Percentiles rank a stretch among this genome's conserved stretches.
Evolutionary conservation across 2,113 vertebrate species (phyloP).

Genomic region (Albula goreensis): DNA sequence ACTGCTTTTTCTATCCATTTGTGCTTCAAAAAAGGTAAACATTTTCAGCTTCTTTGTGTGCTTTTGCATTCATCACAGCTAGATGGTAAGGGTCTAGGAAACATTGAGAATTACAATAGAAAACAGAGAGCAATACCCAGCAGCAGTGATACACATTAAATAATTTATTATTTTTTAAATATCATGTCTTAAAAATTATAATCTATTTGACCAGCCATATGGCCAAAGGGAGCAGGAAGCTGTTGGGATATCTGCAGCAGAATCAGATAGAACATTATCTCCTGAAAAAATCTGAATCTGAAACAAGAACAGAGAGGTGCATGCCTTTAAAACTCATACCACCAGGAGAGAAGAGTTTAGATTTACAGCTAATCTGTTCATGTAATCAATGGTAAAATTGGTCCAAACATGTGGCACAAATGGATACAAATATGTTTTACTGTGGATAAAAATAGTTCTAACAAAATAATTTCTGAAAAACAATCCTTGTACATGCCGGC

Average conservation of each 20-base stretch:
- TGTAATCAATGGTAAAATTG: too few species aligned
- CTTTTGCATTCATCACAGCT: neutral
- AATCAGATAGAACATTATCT: neutral
- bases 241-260: neutral
- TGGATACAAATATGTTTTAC: too few species aligned
- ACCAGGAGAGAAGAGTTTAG: too few species aligned
- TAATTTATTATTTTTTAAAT: neutral
- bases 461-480: too few species aligned
- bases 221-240: neutral
- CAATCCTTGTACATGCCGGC: too few species aligned
- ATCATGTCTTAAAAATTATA: neutral
- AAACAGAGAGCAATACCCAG: neutral
- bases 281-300: neutral
- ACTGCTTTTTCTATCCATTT: neutral
- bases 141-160: too few species aligned
- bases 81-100: neutral
- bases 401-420: too few species aligned
- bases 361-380: too few species aligned
- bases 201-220: neutral
- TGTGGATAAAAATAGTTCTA: too few species aligned
- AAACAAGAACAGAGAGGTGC: neutral
- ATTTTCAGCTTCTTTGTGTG: neutral
- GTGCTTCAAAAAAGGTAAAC: neutral
- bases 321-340: neutral
- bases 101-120: neutral